Percentiles rank a stretch among this genome's conserved stretches.
These are phyloP conservation scores for Camelus bactrianus DNA, from an alignment of 2,113 vertebrate species.

Conservation along the genomic window DNA sequence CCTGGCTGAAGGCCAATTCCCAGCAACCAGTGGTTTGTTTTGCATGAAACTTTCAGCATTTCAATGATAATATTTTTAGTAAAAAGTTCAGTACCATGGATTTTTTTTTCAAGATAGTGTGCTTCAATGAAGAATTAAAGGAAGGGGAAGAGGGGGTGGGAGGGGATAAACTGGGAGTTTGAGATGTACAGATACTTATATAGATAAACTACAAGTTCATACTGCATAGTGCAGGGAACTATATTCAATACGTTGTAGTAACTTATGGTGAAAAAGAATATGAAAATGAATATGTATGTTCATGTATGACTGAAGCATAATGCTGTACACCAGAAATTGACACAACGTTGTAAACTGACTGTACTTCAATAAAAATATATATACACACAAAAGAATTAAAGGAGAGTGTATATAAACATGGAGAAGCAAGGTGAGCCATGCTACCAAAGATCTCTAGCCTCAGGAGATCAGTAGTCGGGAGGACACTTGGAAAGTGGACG, in stretches of 20 bases:
- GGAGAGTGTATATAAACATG: background rate
- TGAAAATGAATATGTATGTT: no score
- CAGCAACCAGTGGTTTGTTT: background rate
- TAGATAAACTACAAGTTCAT: no score
- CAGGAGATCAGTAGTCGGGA: background rate
- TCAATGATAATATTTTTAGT: constrained; percentile 25
- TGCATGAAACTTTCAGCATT: background rate
- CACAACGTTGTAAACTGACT: no score
- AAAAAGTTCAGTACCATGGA: background rate
- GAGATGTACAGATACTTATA: no score
- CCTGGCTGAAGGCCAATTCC: constrained; percentile 6
- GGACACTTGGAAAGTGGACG: background rate
- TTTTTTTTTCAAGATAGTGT: background rate
- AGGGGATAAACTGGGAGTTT: no score
- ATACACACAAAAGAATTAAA: background rate
- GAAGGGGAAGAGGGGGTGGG: no score
- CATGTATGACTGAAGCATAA: no score
- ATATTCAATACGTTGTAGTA: no score
- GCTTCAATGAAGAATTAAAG: background rate
- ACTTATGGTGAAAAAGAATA: no score
- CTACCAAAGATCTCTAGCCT: background rate
- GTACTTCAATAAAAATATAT: no score
- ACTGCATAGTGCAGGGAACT: no score
- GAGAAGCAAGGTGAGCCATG: background rate
- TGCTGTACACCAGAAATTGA: no score